Evolutionary conservation across 2,888 invertebrate species (phyloP), one percentile per base, ranked within the genome.

Genomic region (Agriotes lineatus): DNA sequence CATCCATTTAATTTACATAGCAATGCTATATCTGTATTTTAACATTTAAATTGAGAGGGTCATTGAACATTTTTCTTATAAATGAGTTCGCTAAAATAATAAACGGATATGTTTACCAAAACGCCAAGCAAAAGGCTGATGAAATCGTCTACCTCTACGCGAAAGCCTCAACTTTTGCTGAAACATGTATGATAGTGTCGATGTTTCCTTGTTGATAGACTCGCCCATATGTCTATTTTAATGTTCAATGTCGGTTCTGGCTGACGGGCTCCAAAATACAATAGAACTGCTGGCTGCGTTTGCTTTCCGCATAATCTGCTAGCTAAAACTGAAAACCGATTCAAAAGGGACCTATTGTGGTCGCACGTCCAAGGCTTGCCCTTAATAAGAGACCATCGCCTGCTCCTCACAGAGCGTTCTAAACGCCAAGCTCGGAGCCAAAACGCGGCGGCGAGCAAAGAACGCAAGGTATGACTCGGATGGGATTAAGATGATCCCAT

Each of bases 151-250:
- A n/a, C n/a, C n/a, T n/a, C n/a, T n/a, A 37, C 12, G n/a, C 2
- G 12, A 2, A 37, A n/a, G 37, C 2, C 37, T 2, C n/a, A 12
- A 5, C 2, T 37, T 37, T 22, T 22, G 22, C 22, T 22, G 22
- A 25, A 37, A 50, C 50, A 50, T 50, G n/a, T n/a, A 14, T 50
- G 50, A 50, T 50, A 30, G 33, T 54, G 33, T 54, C 35, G 19
- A 54, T 35, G 54, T 19, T 54, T 54, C 19, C 54, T 54, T 33
- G 33, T 54, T 54, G 16, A 35, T 54, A 54, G 54, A 54, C 54
- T 54, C 54, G 54, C 35, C 54, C 54, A 30, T n/a, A 12, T 50
- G 54, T 54, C 54, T 54, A 54, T 54, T 54, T 54, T 54, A 54
- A 54, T 54, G 10, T 54, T 54, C 54, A 54, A 54, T 54, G 54